phyloP scores from a whole-genome alignment of 2,113 vertebrate genomes.

The Xiphophorus hellerii region DNA sequence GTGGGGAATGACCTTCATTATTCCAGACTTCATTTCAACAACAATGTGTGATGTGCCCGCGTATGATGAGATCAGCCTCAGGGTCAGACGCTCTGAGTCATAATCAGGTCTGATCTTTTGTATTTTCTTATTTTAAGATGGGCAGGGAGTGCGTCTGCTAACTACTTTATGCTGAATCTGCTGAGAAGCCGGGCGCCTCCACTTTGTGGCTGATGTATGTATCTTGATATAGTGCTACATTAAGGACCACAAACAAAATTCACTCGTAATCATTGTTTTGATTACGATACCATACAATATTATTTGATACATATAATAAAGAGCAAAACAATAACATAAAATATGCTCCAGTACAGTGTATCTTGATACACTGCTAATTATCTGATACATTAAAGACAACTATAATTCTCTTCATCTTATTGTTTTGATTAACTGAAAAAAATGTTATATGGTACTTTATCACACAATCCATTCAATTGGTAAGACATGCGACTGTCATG shows the following conservation, averaged over 20 bases:
- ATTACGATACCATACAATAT: neutral
- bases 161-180: neutral
- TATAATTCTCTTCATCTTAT: too few relatives aligned
- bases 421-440: too few relatives aligned
- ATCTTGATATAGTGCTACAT: neutral
- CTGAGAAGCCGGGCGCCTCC: neutral
- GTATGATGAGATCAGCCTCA: slow-evolving; percentile 9
- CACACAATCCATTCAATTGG: too few relatives aligned
- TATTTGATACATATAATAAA: neutral
- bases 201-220: neutral
- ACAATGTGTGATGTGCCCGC: slow-evolving; percentile 11
- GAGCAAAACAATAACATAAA: neutral
- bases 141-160: neutral
- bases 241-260: neutral
- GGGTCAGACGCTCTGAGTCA: slow-evolving; percentile 6
- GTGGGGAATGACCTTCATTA: slow-evolving; percentile 16
- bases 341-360: neutral
- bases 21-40: slow-evolving; percentile 12
- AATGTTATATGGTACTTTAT: too few relatives aligned
- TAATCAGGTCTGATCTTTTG: neutral
- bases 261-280: neutral
- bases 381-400: too few relatives aligned
- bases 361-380: neutral
- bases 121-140: slow-evolving; percentile 1
- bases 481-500: too few relatives aligned